Base-by-base conservation (phyloP, 2,113 vertebrate genomes). In the Eulacestoma nigropectus region DNA sequence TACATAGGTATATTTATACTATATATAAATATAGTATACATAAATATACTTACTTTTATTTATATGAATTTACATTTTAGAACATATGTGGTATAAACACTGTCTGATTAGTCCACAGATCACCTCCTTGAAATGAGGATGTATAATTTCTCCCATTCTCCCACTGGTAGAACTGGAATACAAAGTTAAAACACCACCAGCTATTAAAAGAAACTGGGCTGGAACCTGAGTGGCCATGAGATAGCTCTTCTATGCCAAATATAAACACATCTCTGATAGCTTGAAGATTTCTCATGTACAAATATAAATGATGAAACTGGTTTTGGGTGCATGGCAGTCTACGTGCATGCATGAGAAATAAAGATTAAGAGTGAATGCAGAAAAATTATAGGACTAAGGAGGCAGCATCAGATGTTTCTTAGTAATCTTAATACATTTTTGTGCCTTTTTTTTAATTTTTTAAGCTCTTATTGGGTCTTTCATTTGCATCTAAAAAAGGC, bases 401-500 rank as follows among this genome's bases (percentile, higher is more conserved):
- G 11, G 37, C 32, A 74, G 68, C 20, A 87, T 89, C 88, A 88
- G 79, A 92, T 11, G 6, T 53, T 75, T 75, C 79, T 95, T 87
- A 50, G 73, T 20, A 79, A 79, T 93, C 87, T 76, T 93, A 93
- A 96, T 78, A 94, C 39, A 63, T 67, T 70, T 89, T 63, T 62
- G 23, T 32, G 16, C 23, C 13, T 4, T 35, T 52, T 32, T 50
- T 52, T 35, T 41, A 27, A 41, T 65, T 63, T 84, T 81, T 73
- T 16, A 16, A 90, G 56, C 85, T 88, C 44, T 88, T 78, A 92
- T 94, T 92, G 81, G n/a, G 60, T 49, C 68, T 95, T 95, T 96
- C 93, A 93, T 90, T 94, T 81, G 41, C 95, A 94, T 94, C 96
- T 95, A 97, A 95, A 97, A 96, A 96, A 94, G 83, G 83, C 87